Evolutionary conservation across 2,888 invertebrate genomes (phyloP).

Genomic region (Busseola fusca): DNA sequence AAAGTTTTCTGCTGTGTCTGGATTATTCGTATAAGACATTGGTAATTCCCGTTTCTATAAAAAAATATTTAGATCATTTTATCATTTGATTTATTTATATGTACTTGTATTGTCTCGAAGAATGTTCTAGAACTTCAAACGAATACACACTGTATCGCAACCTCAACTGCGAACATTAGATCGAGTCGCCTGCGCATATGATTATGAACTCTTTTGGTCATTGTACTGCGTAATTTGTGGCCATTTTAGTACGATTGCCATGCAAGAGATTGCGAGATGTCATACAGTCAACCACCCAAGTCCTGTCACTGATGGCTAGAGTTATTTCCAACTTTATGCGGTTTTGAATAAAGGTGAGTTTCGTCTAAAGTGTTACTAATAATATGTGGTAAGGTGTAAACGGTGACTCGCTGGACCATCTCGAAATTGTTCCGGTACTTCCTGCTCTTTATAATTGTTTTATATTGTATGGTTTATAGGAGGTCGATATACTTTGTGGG

Average conservation of each 20-base stretch:
- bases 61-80: not conserved
- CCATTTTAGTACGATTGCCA: slow-evolving; percentile 71
- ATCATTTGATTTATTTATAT: not conserved
- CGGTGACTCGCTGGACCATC: slow-evolving; percentile 78
- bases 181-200: slow-evolving; percentile 54
- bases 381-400: slow-evolving; percentile 53
- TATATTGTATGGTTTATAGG: slow-evolving; percentile 62
- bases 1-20: not conserved
- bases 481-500: slow-evolving; percentile 68
- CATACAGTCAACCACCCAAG: slow-evolving; percentile 56
- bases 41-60: not conserved
- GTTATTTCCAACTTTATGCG: slow-evolving; percentile 14
- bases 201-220: slow-evolving; percentile 65
- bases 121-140: slow-evolving; percentile 17
- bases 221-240: slow-evolving; percentile 70
- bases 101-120: not conserved
- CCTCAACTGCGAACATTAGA: slow-evolving; percentile 53
- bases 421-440: slow-evolving; percentile 75
- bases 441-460: slow-evolving; percentile 73
- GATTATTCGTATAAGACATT: slow-evolving; percentile 6
- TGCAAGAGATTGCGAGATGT: slow-evolving; percentile 72
- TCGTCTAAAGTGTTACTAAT: slow-evolving; percentile 16
- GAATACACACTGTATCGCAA: slow-evolving; percentile 30
- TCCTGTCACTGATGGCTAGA: not conserved
- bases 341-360: slow-evolving; percentile 41